Evolutionary conservation across 2,888 invertebrate species (phyloP).

Genomic region (Cantharis rufa): DNA sequence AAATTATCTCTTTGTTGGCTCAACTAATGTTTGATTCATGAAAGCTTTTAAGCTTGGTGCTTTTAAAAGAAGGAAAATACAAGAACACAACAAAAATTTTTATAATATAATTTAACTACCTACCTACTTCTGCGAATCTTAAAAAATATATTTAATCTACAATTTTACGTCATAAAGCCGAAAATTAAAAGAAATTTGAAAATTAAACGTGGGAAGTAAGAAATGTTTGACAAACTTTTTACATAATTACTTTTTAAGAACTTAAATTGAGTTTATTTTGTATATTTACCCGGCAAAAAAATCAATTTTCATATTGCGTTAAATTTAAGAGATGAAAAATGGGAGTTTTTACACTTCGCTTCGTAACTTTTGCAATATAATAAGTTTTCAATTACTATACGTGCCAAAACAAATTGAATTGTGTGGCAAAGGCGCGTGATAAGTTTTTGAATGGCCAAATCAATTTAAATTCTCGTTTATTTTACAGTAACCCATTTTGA

Average conservation of each 20-base stretch:
- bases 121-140: background rate
- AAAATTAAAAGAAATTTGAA: background rate
- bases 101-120: background rate
- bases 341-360: background rate
- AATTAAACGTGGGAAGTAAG: background rate
- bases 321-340: background rate
- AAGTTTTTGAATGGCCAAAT: background rate
- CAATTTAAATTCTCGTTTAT: background rate
- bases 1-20: background rate
- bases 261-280: background rate
- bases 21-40: background rate
- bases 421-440: background rate
- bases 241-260: background rate
- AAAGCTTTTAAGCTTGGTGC: background rate
- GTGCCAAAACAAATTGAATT: background rate
- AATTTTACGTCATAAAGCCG: background rate
- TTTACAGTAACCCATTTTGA: background rate
- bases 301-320: background rate
- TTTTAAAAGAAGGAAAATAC: background rate
- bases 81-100: background rate
- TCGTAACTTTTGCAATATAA: background rate
- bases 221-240: background rate
- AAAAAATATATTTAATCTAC: background rate
- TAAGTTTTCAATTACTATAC: background rate
- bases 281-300: background rate